Conservation (phyloP, 2,888 invertebrate species). For the Silvanus unidentatus region DNA sequence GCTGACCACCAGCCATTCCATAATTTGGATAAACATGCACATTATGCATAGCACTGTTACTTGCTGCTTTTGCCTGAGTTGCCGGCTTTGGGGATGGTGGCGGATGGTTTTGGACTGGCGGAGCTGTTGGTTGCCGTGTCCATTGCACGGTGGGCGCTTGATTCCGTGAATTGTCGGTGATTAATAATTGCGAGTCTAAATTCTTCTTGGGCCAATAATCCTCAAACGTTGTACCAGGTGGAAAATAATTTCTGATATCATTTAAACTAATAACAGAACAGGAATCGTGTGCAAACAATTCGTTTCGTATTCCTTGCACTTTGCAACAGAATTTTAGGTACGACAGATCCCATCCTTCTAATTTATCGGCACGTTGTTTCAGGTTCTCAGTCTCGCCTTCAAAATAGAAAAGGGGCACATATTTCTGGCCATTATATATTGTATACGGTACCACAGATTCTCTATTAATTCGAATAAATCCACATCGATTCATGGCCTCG, state of each 20-base stretch:
- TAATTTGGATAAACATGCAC: constrained; percentile 35
- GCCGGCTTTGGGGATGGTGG: constrained; percentile 43
- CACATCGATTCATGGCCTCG: constrained; percentile 72
- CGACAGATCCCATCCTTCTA: constrained; percentile 88
- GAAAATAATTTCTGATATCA: constrained; percentile 87
- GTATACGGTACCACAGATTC: constrained; percentile 92
- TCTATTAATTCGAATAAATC: constrained; percentile 86
- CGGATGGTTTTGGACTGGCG: constrained; percentile 58
- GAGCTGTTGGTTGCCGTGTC: constrained; percentile 72
- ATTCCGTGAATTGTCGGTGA: constrained; percentile 54
- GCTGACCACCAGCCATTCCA: constrained; percentile 32
- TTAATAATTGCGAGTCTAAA: constrained; percentile 72
- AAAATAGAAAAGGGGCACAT: constrained; percentile 86
- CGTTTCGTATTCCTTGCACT: constrained; percentile 87
- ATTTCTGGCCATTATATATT: constrained; percentile 73
- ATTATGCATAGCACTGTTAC: constrained; percentile 36
- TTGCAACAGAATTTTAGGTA: constrained; percentile 93
- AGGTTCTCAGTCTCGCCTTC: constrained; percentile 90
- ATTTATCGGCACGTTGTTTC: constrained; percentile 76
- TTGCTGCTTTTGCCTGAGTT: constrained; percentile 38
- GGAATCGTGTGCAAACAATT: constrained; percentile 84
- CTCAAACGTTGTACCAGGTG: constrained; percentile 82
- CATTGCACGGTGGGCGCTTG: constrained; percentile 57
- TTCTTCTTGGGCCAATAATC: constrained; percentile 92
- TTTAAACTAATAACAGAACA: constrained; percentile 86